Percentiles rank a stretch among this genome's conserved stretches.
Conservation (phyloP, 2,797 vertebrate species). For the Triplophysa bombifrons region DNA sequence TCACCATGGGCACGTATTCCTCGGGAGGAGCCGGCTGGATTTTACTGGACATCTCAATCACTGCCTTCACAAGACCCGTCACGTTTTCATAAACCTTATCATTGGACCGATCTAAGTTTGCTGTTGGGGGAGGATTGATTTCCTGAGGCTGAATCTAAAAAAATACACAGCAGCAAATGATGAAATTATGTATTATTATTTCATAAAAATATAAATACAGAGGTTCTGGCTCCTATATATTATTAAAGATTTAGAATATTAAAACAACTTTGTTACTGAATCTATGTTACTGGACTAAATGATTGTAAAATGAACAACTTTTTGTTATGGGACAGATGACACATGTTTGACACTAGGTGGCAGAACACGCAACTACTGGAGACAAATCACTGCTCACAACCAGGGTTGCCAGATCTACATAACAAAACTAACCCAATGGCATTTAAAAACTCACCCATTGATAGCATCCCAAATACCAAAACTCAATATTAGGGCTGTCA, state of each 20-base stretch:
- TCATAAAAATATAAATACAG: constrained; percentile 1
- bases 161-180: constrained; percentile 22
- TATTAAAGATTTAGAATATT: neutral
- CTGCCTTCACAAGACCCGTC: constrained; percentile 95
- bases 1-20: constrained; percentile 98
- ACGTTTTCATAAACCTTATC: constrained; percentile 99
- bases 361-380: constrained; percentile 17
- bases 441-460: no score
- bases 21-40: constrained; percentile 96
- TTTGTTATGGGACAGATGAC: constrained; percentile 33
- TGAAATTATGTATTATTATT: constrained; percentile 6
- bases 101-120: constrained; percentile 96
- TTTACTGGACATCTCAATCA: constrained; percentile 99
- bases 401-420: no score
- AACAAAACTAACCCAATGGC: no score
- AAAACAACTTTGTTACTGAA: constrained; percentile 5
- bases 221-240: neutral
- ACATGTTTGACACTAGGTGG: constrained; percentile 61
- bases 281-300: constrained; percentile 9
- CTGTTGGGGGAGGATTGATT: constrained; percentile 96
- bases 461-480: no score
- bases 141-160: constrained; percentile 92
- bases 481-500: no score
- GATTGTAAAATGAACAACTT: constrained; percentile 1
- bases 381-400: neutral